These are phyloP conservation scores for Mycogona germanica DNA, from an alignment of 2,888 invertebrate species.

Conservation along the genomic window DNA sequence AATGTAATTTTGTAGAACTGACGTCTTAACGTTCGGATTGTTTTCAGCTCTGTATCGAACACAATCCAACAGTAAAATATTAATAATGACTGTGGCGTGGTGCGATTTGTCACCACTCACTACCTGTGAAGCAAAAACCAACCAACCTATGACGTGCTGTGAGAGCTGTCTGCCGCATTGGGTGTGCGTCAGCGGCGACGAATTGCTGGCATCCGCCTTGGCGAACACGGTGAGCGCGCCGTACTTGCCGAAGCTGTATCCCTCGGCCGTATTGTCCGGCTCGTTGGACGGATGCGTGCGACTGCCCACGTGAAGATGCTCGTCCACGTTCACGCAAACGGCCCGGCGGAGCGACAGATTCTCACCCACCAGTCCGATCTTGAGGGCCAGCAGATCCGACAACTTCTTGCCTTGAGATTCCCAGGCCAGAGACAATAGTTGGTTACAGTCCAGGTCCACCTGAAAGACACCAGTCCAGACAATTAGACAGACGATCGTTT, in stretches of 20 bases:
- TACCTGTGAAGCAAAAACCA: neutral
- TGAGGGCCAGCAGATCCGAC: slow-evolving; percentile 65
- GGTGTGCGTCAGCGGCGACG: slow-evolving; percentile 24
- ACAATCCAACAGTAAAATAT: too few species aligned
- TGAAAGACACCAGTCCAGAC: neutral
- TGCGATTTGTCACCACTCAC: neutral
- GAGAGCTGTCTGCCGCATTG: slow-evolving; percentile 61
- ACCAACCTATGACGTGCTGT: slow-evolving; percentile 73
- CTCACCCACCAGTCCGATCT: slow-evolving; percentile 81
- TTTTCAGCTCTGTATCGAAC: too few species aligned
- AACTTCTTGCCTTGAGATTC: slow-evolving; percentile 52
- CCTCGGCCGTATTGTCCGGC: neutral
- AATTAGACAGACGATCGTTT: too few species aligned
- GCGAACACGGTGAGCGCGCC: slow-evolving; percentile 67
- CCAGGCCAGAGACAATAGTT: neutral
- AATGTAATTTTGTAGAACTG: too few species aligned
- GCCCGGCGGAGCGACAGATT: slow-evolving; percentile 73
- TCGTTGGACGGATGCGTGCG: slow-evolving; percentile 53
- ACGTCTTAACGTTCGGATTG: too few species aligned
- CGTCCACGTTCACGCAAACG: slow-evolving; percentile 42
- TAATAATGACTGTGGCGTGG: too few species aligned
- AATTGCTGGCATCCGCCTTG: slow-evolving; percentile 28
- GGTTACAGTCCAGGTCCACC: neutral
- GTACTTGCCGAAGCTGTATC: slow-evolving; percentile 52
- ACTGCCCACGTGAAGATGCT: slow-evolving; percentile 46